Percentiles rank a stretch among this genome's conserved stretches.
phyloP scores from a whole-genome alignment of 30 jellyfish, hydroid and myxozoan genomes.

The Euphysa ruthae region DNA sequence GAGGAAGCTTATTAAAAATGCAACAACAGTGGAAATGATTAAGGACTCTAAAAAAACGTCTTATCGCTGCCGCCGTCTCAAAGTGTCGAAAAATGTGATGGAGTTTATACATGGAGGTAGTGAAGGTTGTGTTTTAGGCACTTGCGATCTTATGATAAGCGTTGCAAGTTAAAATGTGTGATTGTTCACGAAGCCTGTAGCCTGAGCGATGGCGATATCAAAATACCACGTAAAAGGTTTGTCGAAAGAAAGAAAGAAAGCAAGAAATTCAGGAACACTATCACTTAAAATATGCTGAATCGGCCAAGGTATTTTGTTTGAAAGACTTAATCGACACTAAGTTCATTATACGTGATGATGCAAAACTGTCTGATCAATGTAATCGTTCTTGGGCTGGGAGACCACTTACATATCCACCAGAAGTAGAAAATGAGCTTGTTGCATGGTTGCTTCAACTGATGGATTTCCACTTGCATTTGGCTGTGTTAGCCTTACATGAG shows the following conservation, averaged over 20 bases:
- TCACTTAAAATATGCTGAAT: neutral
- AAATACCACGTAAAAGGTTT: too few relatives aligned
- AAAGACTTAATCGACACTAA: neutral
- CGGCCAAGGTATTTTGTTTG: neutral
- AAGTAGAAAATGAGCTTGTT: neutral
- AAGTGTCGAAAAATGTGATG: neutral
- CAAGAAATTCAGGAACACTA: slow-evolving; percentile 7
- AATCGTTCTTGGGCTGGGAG: slow-evolving; percentile 12
- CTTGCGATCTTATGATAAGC: slow-evolving; percentile 12
- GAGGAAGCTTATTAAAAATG: neutral
- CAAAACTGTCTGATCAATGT: neutral
- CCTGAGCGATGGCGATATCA: too few relatives aligned
- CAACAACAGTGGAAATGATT: slow-evolving; percentile 6
- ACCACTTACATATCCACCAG: too few relatives aligned
- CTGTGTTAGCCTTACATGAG: neutral
- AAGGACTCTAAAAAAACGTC: neutral
- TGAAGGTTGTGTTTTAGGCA: too few relatives aligned
- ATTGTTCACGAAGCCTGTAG: too few relatives aligned
- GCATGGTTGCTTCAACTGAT: neutral
- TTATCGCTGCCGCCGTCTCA: neutral
- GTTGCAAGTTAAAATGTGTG: too few relatives aligned
- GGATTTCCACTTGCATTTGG: too few relatives aligned
- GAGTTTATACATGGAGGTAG: too few relatives aligned
- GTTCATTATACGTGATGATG: neutral
- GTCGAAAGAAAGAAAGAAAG: too few relatives aligned